phyloP scores from a whole-genome alignment of 2,888 invertebrate species.

The Oscheius sp. region DNA sequence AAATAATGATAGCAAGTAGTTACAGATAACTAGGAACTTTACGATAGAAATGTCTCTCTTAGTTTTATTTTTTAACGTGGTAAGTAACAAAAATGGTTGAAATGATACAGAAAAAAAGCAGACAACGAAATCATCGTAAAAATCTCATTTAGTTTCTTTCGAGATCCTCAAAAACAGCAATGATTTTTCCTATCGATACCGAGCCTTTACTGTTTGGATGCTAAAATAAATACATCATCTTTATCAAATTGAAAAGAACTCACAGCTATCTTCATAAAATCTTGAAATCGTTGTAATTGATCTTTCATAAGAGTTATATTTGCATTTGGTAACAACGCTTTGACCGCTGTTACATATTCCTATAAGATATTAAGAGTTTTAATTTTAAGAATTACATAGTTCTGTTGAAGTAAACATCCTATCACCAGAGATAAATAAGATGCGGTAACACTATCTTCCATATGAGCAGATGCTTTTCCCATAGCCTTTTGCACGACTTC shows the following conservation, averaged over 20 bases:
- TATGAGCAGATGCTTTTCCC: constrained; percentile 90
- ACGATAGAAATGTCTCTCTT: too few relatives aligned
- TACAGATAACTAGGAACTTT: too few relatives aligned
- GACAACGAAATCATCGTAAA: too few relatives aligned
- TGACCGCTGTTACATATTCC: constrained; percentile 80
- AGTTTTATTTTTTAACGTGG: too few relatives aligned
- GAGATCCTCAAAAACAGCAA: constrained; percentile 46
- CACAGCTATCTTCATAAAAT: constrained; percentile 89
- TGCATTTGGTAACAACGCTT: constrained; percentile 80
- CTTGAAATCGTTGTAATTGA: constrained; percentile 87
- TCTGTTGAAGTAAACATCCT: constrained; percentile 87
- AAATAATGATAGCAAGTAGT: too few relatives aligned
- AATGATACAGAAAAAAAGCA: too few relatives aligned
- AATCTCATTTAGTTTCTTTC: too few relatives aligned
- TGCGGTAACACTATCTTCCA: constrained; percentile 96
- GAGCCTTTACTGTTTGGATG: constrained; percentile 29
- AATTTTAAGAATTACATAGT: constrained; percentile 74
- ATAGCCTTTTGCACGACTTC: constrained; percentile 60
- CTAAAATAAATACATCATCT: constrained; percentile 16
- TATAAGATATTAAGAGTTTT: too few relatives aligned
- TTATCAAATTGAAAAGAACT: too few relatives aligned
- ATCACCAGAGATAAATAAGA: constrained; percentile 89
- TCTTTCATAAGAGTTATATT: constrained; percentile 84
- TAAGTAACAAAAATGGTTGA: too few relatives aligned
- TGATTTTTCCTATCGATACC: constrained; percentile 50